These are phyloP conservation scores for Acanthaster planci DNA, from an alignment of 35 echinoderm and acorn worm genomes.

Conservation along the genomic window DNA sequence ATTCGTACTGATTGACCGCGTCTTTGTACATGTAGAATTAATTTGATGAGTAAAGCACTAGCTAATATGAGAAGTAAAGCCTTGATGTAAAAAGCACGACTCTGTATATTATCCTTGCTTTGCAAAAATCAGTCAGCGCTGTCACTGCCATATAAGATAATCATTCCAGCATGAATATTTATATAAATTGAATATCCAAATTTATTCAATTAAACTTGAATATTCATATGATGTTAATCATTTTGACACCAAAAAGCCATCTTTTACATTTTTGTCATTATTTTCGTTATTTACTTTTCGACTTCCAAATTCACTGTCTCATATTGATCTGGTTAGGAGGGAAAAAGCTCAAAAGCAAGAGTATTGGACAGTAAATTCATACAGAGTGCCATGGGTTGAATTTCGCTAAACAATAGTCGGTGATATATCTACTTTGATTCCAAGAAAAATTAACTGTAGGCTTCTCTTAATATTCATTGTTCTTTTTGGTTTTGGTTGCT, in stretches of 20 bases:
- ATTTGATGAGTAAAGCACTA: neutral
- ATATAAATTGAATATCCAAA: constrained; percentile 15
- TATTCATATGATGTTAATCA: neutral
- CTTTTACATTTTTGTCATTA: neutral
- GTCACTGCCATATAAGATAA: constrained; percentile 7
- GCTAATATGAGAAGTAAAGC: neutral
- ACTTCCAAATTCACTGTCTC: neutral
- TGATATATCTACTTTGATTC: no score
- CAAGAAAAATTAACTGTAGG: no score
- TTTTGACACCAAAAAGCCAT: neutral
- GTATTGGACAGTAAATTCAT: no score
- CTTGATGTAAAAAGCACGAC: constrained; percentile 15
- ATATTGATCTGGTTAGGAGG: no score
- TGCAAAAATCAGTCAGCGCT: constrained; percentile 7
- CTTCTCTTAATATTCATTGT: no score
- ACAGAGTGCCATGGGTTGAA: no score
- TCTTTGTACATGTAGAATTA: no score
- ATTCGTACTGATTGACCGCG: no score
- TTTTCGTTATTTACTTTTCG: neutral
- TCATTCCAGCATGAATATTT: constrained; percentile 28
- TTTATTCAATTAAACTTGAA: neutral
- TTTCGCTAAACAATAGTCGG: no score
- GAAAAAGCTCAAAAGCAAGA: no score
- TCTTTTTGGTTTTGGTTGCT: no score
- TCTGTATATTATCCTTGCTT: constrained; percentile 11